Conservation (phyloP, 2,797 vertebrate species). For the Sebastes nivosus region DNA sequence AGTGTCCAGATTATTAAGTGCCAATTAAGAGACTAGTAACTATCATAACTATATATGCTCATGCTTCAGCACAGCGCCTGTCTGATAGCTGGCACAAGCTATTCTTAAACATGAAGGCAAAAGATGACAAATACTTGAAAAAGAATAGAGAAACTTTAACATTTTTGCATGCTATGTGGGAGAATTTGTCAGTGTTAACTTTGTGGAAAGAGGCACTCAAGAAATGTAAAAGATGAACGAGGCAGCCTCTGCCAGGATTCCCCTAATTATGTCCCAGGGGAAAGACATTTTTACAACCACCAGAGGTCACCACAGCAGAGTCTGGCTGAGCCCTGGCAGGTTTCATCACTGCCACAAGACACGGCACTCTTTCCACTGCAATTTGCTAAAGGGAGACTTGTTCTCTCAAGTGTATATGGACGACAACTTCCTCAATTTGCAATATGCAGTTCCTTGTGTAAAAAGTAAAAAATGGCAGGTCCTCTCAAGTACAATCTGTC, state of each 20-base stretch:
- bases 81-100: not conserved
- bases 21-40: not conserved
- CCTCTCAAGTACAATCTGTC: not conserved
- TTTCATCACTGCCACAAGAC: conserved; percentile 19
- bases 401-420: not conserved
- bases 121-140: not conserved
- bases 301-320: conserved; percentile 59
- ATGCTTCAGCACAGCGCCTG: not conserved
- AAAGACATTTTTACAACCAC: conserved; percentile 34
- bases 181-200: conserved; percentile 46
- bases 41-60: not conserved
- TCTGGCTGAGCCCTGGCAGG: conserved; percentile 23
- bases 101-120: not conserved
- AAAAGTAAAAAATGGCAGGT: not conserved
- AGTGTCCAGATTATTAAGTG: not conserved
- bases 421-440: not conserved
- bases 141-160: not conserved
- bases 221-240: conserved; percentile 52
- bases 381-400: not conserved
- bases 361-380: conserved; percentile 1
- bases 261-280: conserved; percentile 57
- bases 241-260: conserved; percentile 28
- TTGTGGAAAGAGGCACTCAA: conserved; percentile 30
- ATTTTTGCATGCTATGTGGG: not conserved
- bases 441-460: not conserved